A percentile compares a stretch with the other conserved stretches of the same genome.
These are phyloP conservation scores for Cecidostiba fungosa DNA, from an alignment of 2,888 invertebrate species.

Conservation along the genomic window DNA sequence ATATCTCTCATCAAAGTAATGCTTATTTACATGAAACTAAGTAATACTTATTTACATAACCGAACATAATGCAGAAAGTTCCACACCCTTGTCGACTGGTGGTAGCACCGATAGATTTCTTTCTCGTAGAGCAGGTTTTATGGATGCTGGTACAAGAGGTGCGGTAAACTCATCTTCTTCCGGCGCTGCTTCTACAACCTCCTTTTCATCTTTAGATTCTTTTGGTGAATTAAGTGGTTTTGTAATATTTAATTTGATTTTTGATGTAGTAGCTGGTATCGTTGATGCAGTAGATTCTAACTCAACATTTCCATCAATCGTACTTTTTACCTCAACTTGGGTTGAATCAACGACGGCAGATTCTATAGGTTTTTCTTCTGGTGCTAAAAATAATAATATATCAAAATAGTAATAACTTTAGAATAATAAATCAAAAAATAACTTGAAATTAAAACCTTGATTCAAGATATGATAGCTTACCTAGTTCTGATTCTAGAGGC, in stretches of 20 bases:
- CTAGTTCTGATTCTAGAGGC: constrained; percentile 72
- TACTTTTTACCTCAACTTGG: constrained; percentile 83
- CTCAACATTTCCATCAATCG: constrained; percentile 91
- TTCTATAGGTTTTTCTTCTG: constrained; percentile 81
- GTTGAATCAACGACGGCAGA: constrained; percentile 81
- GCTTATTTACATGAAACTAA: constrained; percentile 62
- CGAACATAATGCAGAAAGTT: constrained; percentile 92
- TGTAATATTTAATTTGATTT: constrained; percentile 91
- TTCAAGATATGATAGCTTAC: constrained; percentile 65
- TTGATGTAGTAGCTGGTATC: constrained; percentile 79
- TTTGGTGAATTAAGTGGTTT: constrained; percentile 82
- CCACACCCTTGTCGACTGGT: constrained; percentile 87
- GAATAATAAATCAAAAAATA: not conserved
- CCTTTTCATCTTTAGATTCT: constrained; percentile 62
- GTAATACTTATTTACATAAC: constrained; percentile 86
- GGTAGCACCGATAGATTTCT: constrained; percentile 87
- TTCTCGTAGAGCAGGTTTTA: constrained; percentile 86
- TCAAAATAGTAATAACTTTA: not conserved
- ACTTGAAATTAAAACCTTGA: not conserved
- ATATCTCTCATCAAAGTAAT: constrained; percentile 42
- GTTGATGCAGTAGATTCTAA: constrained; percentile 82
- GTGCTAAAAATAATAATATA: constrained; percentile 29
- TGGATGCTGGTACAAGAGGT: constrained; percentile 74
- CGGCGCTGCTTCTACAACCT: constrained; percentile 62
- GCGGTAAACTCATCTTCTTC: constrained; percentile 76